Percentiles rank a stretch among this genome's conserved stretches.
Evolutionary conservation across 2,113 vertebrate genomes (phyloP).

Genomic region (Psittacula cyanocephala): DNA sequence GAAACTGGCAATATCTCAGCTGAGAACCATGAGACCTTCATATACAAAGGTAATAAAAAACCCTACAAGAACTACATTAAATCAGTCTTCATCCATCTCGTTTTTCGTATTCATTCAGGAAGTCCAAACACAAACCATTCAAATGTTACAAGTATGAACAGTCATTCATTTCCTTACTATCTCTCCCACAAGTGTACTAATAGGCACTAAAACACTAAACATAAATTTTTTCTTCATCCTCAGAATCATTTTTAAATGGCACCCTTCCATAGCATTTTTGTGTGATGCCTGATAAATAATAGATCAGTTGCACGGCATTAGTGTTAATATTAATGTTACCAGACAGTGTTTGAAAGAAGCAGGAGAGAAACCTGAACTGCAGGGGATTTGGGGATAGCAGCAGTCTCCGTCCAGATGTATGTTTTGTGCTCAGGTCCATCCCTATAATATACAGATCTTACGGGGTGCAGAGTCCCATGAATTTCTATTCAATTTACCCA

Average conservation of each 20-base stretch:
- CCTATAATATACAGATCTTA: not conserved
- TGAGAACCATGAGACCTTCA: not conserved
- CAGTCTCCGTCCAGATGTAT: not conserved
- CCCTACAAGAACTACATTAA: not conserved
- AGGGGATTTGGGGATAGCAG: not conserved
- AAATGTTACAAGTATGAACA: not conserved
- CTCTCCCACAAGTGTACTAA: not conserved
- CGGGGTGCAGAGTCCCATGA: not conserved
- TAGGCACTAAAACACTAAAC: slow-evolving; percentile 17
- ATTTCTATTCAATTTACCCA: not conserved
- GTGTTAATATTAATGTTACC: slow-evolving; percentile 15
- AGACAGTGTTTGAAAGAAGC: not conserved
- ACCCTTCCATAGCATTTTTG: not conserved
- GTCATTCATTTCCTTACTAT: slow-evolving; percentile 31
- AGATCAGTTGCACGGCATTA: not conserved
- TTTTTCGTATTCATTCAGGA: not conserved
- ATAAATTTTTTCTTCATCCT: slow-evolving; percentile 54
- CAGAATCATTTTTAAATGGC: slow-evolving; percentile 32
- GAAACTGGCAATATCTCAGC: not conserved
- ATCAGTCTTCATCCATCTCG: not conserved
- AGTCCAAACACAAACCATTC: not conserved
- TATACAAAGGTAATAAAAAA: not conserved
- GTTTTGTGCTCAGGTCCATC: not conserved
- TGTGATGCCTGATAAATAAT: not conserved
- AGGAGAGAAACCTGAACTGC: not conserved